Base-by-base conservation (phyloP, 2,797 vertebrate genomes). In the Acanthopagrus latus region DNA sequence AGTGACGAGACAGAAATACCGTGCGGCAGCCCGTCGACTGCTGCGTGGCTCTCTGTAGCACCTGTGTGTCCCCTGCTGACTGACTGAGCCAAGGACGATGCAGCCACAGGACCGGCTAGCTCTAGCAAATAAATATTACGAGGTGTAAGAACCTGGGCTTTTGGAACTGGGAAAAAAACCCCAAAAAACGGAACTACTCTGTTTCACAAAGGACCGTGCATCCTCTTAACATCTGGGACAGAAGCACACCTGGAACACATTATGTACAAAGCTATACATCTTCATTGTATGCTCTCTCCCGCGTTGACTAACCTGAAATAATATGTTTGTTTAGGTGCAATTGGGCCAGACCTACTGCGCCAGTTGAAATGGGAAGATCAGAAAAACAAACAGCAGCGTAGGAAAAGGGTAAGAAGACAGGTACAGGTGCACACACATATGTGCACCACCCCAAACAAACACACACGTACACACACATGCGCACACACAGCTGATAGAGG, bases 61-160 rank as follows among this genome's bases (percentile, higher is more conserved):
- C 88, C 91, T 90, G 88, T 27, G 66, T 86, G 80, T 85, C 77
- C 85, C 85, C 78, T 77, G 79, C 85, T 89, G 89, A 92, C 90
- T 76, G 91, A 91, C 89, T 81, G 80, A 91, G 80, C 82, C 92
- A 91, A 94, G 92, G 93, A 92, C 82, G 83, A 66, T 79, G 52
- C 62, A 65, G 71, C 64, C 82, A 83, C 71, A 63, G 78, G 71
- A 67, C 76, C 9, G 55, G 38, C 84, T 80, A 78, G 66, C 64
- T 89, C 62, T 56, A 38, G 62, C 68, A 69, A 74, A 88, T 69
- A 58, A 68, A 58, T 63, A 38, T 2, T 10, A 38, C 9, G 66
- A 78, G 66, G 84, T 64, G 65, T 7, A 21, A 48, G 27, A 69
- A 62, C 56, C 73, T 57, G 33, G 4, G 18, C 57, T 74, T 84